Percentiles rank a stretch among this genome's conserved stretches.
Conservation (phyloP, 2,113 vertebrate genomes). For the Odontophorus gujanensis region DNA sequence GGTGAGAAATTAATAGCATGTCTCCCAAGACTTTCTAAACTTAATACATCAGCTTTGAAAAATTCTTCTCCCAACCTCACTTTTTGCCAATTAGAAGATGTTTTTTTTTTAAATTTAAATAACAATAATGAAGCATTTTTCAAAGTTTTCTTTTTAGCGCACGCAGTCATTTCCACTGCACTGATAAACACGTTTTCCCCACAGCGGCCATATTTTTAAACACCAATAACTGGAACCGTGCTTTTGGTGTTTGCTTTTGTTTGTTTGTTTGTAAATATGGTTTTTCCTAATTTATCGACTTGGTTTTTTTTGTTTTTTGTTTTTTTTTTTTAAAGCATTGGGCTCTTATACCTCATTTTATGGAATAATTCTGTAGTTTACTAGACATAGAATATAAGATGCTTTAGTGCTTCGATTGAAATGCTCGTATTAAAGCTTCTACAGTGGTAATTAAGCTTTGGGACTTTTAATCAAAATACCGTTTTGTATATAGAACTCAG, state of each 20-base stretch:
- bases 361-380: neutral
- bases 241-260: neutral
- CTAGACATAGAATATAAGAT: neutral
- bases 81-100: neutral
- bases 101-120: neutral
- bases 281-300: neutral
- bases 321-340: neutral
- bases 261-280: neutral
- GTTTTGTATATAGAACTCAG: neutral
- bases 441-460: fast-evolving
- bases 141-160: neutral
- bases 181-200: neutral
- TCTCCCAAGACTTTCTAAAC: neutral
- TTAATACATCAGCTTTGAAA: neutral
- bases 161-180: neutral
- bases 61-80: neutral
- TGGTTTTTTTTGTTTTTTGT: neutral
- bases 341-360: neutral
- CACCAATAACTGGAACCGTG: neutral
- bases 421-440: neutral
- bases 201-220: neutral
- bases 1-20: neutral
- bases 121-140: neutral
- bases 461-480: neutral
- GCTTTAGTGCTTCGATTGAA: neutral